These are phyloP conservation scores for Automeris io DNA, from an alignment of 2,888 invertebrate species.

Conservation along the genomic window DNA sequence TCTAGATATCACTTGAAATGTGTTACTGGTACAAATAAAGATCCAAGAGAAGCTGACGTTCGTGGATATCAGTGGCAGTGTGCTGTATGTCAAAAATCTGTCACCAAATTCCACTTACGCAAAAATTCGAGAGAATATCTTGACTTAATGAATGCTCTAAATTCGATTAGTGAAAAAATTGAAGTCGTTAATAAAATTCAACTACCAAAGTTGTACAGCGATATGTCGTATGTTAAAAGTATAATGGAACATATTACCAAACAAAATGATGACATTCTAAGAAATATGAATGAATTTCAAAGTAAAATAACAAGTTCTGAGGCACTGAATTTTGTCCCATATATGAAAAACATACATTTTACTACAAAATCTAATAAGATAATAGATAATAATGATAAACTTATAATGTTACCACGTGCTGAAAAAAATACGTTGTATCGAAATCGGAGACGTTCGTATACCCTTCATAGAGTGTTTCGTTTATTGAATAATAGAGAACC, in stretches of 20 bases:
- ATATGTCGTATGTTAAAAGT: slow-evolving; percentile 41
- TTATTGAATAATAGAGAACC: slow-evolving; percentile 31
- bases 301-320: slow-evolving; percentile 20
- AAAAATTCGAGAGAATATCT: slow-evolving; percentile 20
- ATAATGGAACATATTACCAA: slow-evolving; percentile 38
- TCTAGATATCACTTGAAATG: slow-evolving; percentile 35
- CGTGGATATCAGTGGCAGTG: slow-evolving; percentile 47
- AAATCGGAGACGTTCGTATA: slow-evolving; percentile 33
- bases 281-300: slow-evolving; percentile 35
- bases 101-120: slow-evolving; percentile 17
- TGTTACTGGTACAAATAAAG: slow-evolving; percentile 20
- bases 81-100: slow-evolving; percentile 38
- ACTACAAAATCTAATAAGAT: slow-evolving; percentile 17
- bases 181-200: slow-evolving; percentile 58
- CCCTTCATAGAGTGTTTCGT: slow-evolving; percentile 40
- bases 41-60: slow-evolving; percentile 34
- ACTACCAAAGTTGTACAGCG: slow-evolving; percentile 48
- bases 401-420: slow-evolving; percentile 16
- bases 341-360: slow-evolving; percentile 27
- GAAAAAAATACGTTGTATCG: slow-evolving; percentile 38
- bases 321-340: slow-evolving; percentile 8
- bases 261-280: slow-evolving; percentile 48
- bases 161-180: slow-evolving; percentile 44
- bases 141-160: slow-evolving; percentile 29
- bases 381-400: slow-evolving; percentile 19